Evolutionary conservation across 2,888 invertebrate genomes (phyloP), one percentile per base, ranked within the genome.

Genomic region (Drosophila multiciliata): DNA sequence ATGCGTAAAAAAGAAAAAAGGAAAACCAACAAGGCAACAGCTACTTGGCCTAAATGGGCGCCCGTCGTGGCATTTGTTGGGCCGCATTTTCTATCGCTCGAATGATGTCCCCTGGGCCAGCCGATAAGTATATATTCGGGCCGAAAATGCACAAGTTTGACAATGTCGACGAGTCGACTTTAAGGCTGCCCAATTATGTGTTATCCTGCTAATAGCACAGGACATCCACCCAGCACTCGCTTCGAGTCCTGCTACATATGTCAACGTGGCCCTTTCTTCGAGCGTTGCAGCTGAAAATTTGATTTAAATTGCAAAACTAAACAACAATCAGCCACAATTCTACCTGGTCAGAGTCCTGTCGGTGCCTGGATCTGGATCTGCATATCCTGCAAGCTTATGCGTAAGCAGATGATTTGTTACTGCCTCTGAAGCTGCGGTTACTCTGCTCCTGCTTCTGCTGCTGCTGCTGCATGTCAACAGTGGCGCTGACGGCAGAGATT

Each of bases 251-350:
- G 38, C n/a, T 57, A 59, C 53, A 67, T 62, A 67, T 71, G 78
- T 78, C 66, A 45, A 58, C 48, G 49, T 49, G 20, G 40, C 40
- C 55, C 54, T 36, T 62, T 42, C 29, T 23, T 23, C 32, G 36
- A 42, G 70, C 73, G 58, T 72, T 84, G 80, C 84, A 80, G 85
- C 82, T 82, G 71, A 77, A 83, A 82, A 60, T 85, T 72, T 82
- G 79, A 87, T 87, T 89, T 87, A 89, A 87, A 87, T 89, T 87
- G 87, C 87, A 84, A 85, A 85, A 84, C 87, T 82, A 89, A 87
- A 87, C 89, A 85, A 83, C 85, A 87, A 89, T 87, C 87, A 87
- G 74, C 65, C 66, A 26, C 53, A 59, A 57, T 36, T 52, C 58
- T 53, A 29, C 36, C 53, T 62, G 66, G 72, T 63, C 69, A 61